phyloP scores from a whole-genome alignment of 1,140 invertebrate genomes.

The Galendromus occidentalis region DNA sequence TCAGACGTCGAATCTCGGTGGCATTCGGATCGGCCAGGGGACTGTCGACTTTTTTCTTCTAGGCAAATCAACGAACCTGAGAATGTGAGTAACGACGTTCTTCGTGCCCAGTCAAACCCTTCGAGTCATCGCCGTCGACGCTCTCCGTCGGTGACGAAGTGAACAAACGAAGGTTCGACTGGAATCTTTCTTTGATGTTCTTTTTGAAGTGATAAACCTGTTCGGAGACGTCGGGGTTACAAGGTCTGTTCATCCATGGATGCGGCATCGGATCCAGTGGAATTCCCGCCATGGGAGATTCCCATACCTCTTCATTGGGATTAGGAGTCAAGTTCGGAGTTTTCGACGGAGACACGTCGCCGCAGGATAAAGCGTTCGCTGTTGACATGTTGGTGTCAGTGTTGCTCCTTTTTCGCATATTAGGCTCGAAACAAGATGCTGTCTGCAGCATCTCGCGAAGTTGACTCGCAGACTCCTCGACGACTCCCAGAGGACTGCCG shows the following conservation, averaged over 20 bases:
- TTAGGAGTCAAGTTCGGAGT: constrained; percentile 1
- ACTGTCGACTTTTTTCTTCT: too few relatives aligned
- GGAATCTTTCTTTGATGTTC: constrained; percentile 70
- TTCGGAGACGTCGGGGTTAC: too few relatives aligned
- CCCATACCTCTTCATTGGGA: background rate
- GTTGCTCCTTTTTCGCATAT: constrained; percentile 2
- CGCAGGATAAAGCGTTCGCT: background rate
- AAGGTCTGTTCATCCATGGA: too few relatives aligned
- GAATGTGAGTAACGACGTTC: background rate
- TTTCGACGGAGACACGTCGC: background rate
- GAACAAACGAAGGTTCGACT: constrained; percentile 23
- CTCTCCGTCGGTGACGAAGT: background rate
- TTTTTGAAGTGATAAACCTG: constrained; percentile 76
- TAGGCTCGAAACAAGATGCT: constrained; percentile 10
- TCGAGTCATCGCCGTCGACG: background rate
- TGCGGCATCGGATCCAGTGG: background rate
- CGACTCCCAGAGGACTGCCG: background rate
- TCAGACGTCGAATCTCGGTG: too few relatives aligned
- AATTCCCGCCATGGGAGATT: too few relatives aligned
- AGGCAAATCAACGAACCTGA: too few relatives aligned
- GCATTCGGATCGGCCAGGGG: too few relatives aligned
- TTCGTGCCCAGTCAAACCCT: background rate
- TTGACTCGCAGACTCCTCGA: constrained; percentile 15
- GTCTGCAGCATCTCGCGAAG: constrained; percentile 21
- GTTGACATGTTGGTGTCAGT: constrained; percentile 4